phyloP scores from a whole-genome alignment of 2,113 vertebrate species.

The Globicephala melas region DNA sequence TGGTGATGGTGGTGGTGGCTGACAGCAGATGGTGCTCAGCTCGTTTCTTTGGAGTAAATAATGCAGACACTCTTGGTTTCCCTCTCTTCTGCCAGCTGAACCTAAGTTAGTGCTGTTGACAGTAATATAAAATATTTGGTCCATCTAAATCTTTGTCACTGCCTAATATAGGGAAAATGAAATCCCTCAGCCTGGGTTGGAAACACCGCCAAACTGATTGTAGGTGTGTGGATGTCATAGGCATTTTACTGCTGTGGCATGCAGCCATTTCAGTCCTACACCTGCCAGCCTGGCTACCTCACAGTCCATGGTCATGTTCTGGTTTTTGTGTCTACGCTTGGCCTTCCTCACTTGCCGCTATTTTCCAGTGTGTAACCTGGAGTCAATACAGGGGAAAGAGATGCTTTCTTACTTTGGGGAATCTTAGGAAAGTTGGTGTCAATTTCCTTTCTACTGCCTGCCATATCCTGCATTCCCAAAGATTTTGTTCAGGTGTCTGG shows the following conservation, averaged over 20 bases:
- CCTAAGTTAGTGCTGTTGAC: background rate
- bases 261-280: background rate
- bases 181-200: background rate
- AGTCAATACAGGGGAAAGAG: background rate
- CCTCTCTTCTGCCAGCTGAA: constrained; percentile 12
- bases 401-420: background rate
- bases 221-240: background rate
- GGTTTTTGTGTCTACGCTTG: background rate
- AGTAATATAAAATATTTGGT: constrained; percentile 35
- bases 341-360: background rate
- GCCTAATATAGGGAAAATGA: constrained; percentile 4
- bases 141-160: constrained; percentile 49
- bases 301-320: accelerated
- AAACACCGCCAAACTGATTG: background rate
- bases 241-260: background rate
- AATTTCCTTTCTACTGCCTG: background rate
- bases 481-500: background rate
- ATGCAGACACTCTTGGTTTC: background rate
- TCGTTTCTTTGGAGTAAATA: constrained; percentile 20
- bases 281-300: constrained; percentile 23
- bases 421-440: background rate
- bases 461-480: background rate
- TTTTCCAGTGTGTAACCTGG: background rate
- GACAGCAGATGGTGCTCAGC: constrained; percentile 26
- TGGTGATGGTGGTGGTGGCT: background rate